phyloP scores from a whole-genome alignment of 2,797 vertebrate species.

The Mormyrops attenuatus region DNA sequence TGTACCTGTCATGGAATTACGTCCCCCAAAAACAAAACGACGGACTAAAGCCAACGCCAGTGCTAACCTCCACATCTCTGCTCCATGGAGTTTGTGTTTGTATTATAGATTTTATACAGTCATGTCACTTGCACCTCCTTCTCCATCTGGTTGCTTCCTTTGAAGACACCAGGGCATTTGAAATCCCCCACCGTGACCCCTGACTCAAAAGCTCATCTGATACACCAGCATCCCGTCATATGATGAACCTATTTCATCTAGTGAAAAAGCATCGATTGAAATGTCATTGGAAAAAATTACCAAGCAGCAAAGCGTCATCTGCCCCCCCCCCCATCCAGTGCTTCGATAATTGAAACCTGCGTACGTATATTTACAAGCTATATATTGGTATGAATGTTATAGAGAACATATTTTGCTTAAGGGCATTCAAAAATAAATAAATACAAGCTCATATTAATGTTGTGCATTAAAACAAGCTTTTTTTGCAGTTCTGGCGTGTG shows the following conservation, averaged over 20 bases:
- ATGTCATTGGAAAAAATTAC: not conserved
- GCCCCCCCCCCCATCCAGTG: not conserved
- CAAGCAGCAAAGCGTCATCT: not conserved
- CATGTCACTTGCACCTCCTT: not conserved
- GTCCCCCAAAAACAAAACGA: conserved; percentile 35
- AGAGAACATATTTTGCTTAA: not conserved
- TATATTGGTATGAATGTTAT: not conserved
- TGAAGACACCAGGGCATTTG: not conserved
- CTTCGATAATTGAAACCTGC: not conserved
- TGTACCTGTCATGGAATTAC: conserved; percentile 40
- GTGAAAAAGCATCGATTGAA: not conserved
- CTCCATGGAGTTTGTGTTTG: not conserved
- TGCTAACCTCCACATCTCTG: conserved; percentile 8
- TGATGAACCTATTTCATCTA: not conserved
- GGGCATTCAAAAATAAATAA: not conserved
- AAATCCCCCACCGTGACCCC: not conserved
- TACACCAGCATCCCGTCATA: not conserved
- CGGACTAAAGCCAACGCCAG: conserved; percentile 3
- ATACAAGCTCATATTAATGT: not conserved
- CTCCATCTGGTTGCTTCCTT: not conserved
- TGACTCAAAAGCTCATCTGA: not conserved
- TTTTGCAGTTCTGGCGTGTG: conserved; percentile 20
- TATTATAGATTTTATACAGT: conserved; percentile 3
- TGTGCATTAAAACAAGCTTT: not conserved
- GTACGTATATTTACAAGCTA: not conserved